A percentile compares a stretch with the other conserved stretches of the same genome.
Evolutionary conservation across 1,140 invertebrate species (phyloP).

Genomic region (Lucilia cuprina): DNA sequence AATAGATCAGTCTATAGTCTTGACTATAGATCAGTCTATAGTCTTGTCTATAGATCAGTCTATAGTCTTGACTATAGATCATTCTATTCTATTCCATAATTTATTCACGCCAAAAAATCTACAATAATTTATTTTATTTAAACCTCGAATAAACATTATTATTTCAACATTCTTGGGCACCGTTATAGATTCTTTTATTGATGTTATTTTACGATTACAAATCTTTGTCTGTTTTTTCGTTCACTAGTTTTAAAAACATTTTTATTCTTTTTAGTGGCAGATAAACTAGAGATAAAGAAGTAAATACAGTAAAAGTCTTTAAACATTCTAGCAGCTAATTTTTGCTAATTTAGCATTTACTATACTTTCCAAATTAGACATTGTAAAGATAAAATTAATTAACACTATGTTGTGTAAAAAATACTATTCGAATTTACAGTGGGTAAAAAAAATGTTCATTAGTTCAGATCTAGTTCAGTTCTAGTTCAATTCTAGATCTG

Average conservation of each 20-base stretch:
- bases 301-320: background rate
- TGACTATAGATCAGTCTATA: too few species aligned
- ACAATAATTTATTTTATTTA: too few species aligned
- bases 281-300: background rate
- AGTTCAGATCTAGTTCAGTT: too few species aligned
- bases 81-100: too few species aligned
- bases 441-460: background rate
- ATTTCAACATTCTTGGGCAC: background rate
- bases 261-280: background rate
- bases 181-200: background rate
- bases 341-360: background rate
- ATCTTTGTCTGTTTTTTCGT: background rate
- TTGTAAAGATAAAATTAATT: background rate
- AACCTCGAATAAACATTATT: background rate
- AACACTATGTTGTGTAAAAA: background rate
- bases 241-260: background rate
- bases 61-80: too few species aligned
- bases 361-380: background rate
- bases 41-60: too few species aligned
- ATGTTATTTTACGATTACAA: background rate
- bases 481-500: too few species aligned
- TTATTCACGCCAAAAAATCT: too few species aligned
- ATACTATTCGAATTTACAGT: background rate
- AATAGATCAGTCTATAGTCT: too few species aligned
- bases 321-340: background rate